These are phyloP conservation scores for Morbakka virulenta DNA, from an alignment of 30 jellyfish, hydroid and myxozoan species.

Conservation along the genomic window DNA sequence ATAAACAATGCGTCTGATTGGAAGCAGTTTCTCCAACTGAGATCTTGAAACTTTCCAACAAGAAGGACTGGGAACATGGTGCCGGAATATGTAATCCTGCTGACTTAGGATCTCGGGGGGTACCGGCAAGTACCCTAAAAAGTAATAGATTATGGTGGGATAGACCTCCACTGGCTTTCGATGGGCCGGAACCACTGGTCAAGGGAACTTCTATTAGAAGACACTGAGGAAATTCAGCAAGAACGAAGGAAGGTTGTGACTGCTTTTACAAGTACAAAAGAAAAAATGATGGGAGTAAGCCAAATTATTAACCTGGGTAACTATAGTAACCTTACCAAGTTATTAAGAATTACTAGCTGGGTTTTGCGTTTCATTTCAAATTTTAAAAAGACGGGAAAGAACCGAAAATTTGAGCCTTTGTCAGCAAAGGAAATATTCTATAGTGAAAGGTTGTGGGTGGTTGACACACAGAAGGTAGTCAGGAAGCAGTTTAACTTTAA, in stretches of 20 bases:
- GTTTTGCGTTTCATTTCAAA: neutral
- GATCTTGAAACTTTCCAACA: neutral
- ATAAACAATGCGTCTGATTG: neutral
- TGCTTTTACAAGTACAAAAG: too few species aligned
- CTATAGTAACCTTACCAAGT: neutral
- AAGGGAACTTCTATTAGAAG: neutral
- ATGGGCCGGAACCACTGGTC: neutral
- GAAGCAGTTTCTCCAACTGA: slow-evolving; percentile 3
- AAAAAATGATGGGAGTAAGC: neutral
- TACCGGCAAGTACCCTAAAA: neutral
- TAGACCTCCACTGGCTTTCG: neutral
- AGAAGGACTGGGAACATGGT: neutral
- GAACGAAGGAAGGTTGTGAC: neutral
- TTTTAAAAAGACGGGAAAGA: neutral
- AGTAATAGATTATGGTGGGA: neutral
- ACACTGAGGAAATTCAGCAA: neutral
- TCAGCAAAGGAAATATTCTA: too few species aligned
- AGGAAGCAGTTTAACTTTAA: neutral
- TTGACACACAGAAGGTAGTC: neutral
- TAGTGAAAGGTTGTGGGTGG: too few species aligned
- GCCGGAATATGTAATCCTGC: slow-evolving; percentile 1
- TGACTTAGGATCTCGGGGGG: slow-evolving; percentile 3
- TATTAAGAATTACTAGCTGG: neutral
- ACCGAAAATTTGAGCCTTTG: too few species aligned
- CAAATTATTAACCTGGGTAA: neutral